Evolutionary conservation across 2,888 invertebrate genomes (phyloP).

Genomic region (Oxytorus armatus): DNA sequence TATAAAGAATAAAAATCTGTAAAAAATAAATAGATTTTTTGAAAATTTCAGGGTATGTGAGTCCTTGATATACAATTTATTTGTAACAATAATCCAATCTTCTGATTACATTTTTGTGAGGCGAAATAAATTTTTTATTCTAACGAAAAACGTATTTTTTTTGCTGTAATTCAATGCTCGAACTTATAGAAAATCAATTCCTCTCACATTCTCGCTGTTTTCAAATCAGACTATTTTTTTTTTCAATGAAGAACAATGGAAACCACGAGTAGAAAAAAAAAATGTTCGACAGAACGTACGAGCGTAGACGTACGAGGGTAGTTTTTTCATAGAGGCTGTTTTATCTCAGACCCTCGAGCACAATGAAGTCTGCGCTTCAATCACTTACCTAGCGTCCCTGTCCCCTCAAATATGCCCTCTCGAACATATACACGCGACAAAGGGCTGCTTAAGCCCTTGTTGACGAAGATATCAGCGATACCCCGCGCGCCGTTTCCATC

Average conservation of each 20-base stretch:
- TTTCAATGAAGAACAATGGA: background rate
- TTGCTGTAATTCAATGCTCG: too few relatives aligned
- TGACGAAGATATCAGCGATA: constrained; percentile 74
- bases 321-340: constrained; percentile 34
- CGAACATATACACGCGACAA: constrained; percentile 71
- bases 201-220: background rate
- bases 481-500: constrained; percentile 27
- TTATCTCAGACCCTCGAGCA: constrained; percentile 68
- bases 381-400: too few relatives aligned
- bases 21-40: too few relatives aligned
- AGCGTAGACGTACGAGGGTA: constrained; percentile 69
- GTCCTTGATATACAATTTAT: too few relatives aligned
- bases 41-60: too few relatives aligned
- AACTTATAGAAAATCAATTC: background rate
- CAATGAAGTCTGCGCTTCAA: constrained; percentile 81
- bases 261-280: constrained; percentile 63
- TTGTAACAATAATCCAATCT: too few relatives aligned
- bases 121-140: too few relatives aligned
- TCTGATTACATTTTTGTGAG: too few relatives aligned
- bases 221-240: background rate
- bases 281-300: constrained; percentile 68
- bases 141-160: too few relatives aligned
- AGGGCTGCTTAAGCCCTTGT: constrained; percentile 80
- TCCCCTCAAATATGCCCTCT: constrained; percentile 22
- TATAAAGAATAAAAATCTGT: too few relatives aligned